phyloP scores from a whole-genome alignment of 2,888 invertebrate species.

The Lacanobia wlatinum region DNA sequence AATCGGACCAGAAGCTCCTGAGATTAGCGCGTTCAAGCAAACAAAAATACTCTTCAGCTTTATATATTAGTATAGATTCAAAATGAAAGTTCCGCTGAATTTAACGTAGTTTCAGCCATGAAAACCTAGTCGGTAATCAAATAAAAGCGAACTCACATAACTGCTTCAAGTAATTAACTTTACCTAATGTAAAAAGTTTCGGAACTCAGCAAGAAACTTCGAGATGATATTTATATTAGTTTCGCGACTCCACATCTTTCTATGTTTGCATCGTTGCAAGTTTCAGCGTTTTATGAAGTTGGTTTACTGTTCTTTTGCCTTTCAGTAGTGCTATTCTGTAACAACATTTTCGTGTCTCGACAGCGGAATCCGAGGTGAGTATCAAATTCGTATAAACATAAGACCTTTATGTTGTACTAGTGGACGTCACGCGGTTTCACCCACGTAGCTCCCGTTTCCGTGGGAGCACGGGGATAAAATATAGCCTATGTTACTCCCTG shows the following conservation, averaged over 20 bases:
- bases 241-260: constrained; percentile 28
- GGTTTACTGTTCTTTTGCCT: constrained; percentile 8
- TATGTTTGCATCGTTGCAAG: constrained; percentile 17
- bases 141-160: constrained; percentile 23
- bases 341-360: no score
- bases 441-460: no score
- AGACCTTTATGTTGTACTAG: no score
- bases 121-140: constrained; percentile 6
- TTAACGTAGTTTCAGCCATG: not conserved
- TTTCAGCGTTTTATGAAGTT: constrained; percentile 9
- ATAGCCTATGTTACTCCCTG: no score
- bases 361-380: no score
- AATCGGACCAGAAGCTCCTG: no score
- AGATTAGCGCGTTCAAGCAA: no score
- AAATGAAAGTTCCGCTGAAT: not conserved
- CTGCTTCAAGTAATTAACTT: constrained; percentile 32
- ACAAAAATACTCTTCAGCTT: no score
- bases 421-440: no score
- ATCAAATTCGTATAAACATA: no score
- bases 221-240: constrained; percentile 39
- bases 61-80: not conserved
- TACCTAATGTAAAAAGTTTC: constrained; percentile 40
- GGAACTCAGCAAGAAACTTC: constrained; percentile 10
- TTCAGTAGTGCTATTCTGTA: no score
- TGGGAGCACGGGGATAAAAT: no score